Conservation (phyloP, 2,113 vertebrate genomes). For the Poeciliopsis prolifica region DNA sequence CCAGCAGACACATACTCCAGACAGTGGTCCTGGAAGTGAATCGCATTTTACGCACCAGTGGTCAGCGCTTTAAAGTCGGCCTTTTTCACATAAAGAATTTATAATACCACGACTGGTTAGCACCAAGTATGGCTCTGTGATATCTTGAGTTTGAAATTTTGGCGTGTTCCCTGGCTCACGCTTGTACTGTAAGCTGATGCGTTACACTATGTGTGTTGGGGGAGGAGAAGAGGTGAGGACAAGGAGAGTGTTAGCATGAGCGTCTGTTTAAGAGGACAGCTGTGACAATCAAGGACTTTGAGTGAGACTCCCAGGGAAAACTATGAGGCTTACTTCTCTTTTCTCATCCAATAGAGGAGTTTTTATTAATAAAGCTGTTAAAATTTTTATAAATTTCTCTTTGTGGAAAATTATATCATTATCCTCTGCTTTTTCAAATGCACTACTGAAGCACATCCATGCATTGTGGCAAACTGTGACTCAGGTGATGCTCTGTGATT, state of each 20-base stretch:
- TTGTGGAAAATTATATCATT: neutral
- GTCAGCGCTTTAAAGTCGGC: constrained; percentile 33
- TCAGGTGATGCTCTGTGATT: neutral
- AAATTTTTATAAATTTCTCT: neutral
- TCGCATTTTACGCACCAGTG: constrained; percentile 40
- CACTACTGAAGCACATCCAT: neutral
- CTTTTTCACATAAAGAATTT: constrained; percentile 43
- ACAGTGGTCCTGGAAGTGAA: constrained; percentile 27
- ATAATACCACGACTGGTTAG: constrained; percentile 33
- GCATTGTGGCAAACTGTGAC: neutral
- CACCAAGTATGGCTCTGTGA: constrained; percentile 29
- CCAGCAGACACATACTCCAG: neutral
- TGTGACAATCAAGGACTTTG: constrained; percentile 30
- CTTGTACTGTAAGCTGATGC: neutral
- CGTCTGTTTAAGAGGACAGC: constrained; percentile 35
- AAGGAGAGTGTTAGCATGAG: constrained; percentile 7
- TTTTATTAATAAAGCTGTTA: constrained; percentile 8
- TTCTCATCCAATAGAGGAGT: neutral
- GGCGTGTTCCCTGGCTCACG: constrained; percentile 2
- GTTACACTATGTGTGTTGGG: neutral
- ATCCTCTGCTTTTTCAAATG: neutral
- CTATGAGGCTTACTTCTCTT: neutral
- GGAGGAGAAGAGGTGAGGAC: constrained; percentile 16
- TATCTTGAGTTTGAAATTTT: constrained; percentile 18
- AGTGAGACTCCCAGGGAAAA: constrained; percentile 12